Evolutionary conservation across 2,113 vertebrate genomes (phyloP).

Genomic region (Pelobates fuscus): DNA sequence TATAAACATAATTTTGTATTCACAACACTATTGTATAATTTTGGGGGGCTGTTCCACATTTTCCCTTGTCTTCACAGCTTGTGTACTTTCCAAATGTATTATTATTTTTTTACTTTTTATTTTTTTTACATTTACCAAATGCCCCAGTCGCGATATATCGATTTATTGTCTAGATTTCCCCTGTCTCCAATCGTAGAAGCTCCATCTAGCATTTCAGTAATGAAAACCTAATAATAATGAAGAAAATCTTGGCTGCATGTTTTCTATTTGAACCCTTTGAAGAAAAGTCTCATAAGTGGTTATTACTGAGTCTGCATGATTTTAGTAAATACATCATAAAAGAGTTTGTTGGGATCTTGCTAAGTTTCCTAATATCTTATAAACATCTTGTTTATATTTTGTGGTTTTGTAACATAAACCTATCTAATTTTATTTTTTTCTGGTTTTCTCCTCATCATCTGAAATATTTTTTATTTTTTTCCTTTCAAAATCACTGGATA

Average conservation of each 20-base stretch:
- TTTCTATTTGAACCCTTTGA: constrained; percentile 12
- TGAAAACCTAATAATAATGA: constrained; percentile 3
- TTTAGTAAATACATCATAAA: constrained; percentile 7
- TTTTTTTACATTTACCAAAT: too few relatives aligned
- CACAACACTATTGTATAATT: too few relatives aligned
- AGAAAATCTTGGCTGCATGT: not conserved
- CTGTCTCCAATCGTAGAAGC: not conserved
- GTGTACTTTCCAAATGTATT: too few relatives aligned
- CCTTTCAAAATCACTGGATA: constrained; percentile 11
- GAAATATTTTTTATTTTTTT: not conserved
- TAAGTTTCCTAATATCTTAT: not conserved
- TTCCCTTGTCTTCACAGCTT: too few relatives aligned
- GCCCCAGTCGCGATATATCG: too few relatives aligned
- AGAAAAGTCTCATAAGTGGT: not conserved
- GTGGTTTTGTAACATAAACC: constrained; percentile 38
- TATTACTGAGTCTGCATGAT: not conserved
- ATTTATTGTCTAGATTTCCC: too few relatives aligned
- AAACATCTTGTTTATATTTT: constrained; percentile 42
- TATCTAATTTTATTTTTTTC: not conserved
- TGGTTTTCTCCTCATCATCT: constrained; percentile 27
- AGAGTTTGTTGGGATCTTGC: not conserved
- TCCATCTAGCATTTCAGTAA: not conserved
- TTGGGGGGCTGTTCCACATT: too few relatives aligned
- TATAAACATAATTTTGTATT: too few relatives aligned
- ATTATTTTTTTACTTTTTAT: too few relatives aligned